phyloP scores from a whole-genome alignment of 2,113 vertebrate genomes.

The Salvelinus alpinus region DNA sequence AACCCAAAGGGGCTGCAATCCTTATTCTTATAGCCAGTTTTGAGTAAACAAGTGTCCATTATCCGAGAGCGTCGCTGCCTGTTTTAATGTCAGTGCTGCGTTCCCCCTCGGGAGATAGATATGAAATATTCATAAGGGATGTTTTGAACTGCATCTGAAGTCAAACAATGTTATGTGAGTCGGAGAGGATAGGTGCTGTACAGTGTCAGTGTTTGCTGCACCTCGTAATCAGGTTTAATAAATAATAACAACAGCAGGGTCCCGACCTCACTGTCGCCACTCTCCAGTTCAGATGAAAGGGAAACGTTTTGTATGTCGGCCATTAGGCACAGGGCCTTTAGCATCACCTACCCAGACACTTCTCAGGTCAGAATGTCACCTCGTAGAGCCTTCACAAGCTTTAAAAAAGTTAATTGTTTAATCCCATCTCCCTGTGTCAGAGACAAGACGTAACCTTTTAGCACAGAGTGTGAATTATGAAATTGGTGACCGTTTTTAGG shows the following conservation, averaged over 20 bases:
- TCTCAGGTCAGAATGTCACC: conserved; percentile 19
- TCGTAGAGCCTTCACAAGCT: conserved; percentile 21
- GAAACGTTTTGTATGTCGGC: conserved; percentile 4
- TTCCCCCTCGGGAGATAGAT: conserved; percentile 18
- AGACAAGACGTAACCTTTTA: neutral
- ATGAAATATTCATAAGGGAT: conserved; percentile 55
- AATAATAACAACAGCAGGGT: conserved; percentile 34
- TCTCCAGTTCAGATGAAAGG: conserved; percentile 18
- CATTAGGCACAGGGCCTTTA: conserved; percentile 17
- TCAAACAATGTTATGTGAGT: conserved; percentile 16
- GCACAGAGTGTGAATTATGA: neutral
- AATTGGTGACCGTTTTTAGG: neutral
- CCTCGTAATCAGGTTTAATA: conserved; percentile 17
- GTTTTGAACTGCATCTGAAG: conserved; percentile 39
- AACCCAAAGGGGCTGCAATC: neutral
- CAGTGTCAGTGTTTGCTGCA: conserved; percentile 4
- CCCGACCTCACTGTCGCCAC: conserved; percentile 6
- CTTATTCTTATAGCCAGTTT: conserved; percentile 23
- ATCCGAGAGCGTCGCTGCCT: conserved; percentile 45
- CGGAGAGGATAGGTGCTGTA: conserved; percentile 14
- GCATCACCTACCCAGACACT: conserved; percentile 14
- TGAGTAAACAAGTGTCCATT: conserved; percentile 54
- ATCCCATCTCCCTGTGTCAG: neutral
- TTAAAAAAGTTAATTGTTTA: conserved; percentile 15
- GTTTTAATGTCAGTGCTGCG: conserved; percentile 42